These are phyloP conservation scores for Sitta carolinensis DNA, from an alignment of 2,797 vertebrate species.

Conservation along the genomic window DNA sequence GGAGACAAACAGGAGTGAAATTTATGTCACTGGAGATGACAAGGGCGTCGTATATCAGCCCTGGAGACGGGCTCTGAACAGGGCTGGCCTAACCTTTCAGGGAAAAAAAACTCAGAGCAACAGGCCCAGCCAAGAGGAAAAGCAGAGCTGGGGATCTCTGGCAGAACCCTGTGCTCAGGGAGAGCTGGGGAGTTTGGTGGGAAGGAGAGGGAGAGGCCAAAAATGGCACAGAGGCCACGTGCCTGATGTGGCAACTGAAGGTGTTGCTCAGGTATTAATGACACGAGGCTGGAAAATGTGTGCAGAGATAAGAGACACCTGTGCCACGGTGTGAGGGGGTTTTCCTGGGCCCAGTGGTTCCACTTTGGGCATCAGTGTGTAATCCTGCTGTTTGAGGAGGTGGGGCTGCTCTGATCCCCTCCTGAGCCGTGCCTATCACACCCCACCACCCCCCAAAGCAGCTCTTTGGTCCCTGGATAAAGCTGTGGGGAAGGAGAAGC, in stretches of 20 bases:
- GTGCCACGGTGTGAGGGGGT: accelerated
- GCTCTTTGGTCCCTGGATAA: neutral
- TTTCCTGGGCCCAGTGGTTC: neutral
- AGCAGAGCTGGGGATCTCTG: neutral
- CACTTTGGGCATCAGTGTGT: accelerated
- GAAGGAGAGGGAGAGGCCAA: neutral
- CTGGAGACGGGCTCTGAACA: neutral
- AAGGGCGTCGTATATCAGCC: constrained; percentile 38
- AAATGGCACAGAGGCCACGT: accelerated
- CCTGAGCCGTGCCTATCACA: neutral
- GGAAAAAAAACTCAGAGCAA: neutral
- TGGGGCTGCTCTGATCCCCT: neutral
- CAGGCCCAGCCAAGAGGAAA: neutral
- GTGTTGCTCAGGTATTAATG: neutral
- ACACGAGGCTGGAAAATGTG: accelerated
- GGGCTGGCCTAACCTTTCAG: neutral
- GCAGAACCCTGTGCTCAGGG: accelerated
- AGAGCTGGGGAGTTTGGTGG: accelerated
- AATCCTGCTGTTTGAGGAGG: neutral
- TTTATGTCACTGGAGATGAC: constrained; percentile 54
- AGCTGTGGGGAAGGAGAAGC: neutral
- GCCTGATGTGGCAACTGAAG: neutral
- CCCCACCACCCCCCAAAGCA: neutral
- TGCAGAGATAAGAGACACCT: neutral
- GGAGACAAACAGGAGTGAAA: constrained; percentile 62